Evolutionary conservation across 2,797 vertebrate genomes (phyloP), one percentile per base, ranked within the genome.

Genomic region (Neosilurus mollespiculum): DNA sequence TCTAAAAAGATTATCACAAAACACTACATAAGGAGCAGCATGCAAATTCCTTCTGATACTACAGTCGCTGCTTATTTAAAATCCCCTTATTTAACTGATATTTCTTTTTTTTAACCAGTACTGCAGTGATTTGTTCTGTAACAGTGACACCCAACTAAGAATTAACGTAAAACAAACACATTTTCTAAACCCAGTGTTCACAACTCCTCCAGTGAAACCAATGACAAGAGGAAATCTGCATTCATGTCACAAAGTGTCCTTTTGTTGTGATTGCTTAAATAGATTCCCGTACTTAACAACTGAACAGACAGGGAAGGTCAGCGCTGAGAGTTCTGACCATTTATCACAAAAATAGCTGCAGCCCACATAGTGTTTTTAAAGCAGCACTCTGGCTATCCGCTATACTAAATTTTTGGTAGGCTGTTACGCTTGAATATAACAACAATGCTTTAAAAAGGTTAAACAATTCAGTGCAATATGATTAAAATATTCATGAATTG

Each of bases 231-330:
- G 16, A 79, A 71, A 83, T 65, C 56, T 69, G 56, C 79, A 58
- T 22, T 83, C 58, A 54, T 24, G n/a, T 56, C 26, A 59, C 53
- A 66, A 62, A 62, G 24, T 34, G 54, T 24, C 12, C 61, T 77
- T 86, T 85, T 81, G 69, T 72, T 70, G 53, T 66, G 75, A 22
- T 62, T 73, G 49, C n/a, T 37, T 37, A 30, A 75, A 72, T 51
- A 58, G 16, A 49, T 43, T 78, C 75, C 22, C 43, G 56, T 80
- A 56, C 34, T 56, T 30, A 49, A 65, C 18, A 64, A 20, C 12
- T 37, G 49, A 30, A 81, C 37, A 78, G 53, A 73, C 70, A 82
- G 34, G 43, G 80, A 72, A 71, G 67, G 72, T 49, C 71, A 81
- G 75, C 53, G 43, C 51, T 73, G 49, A 9, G 15, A 71, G 34